phyloP scores from a whole-genome alignment of 1,140 invertebrate species.

The Coenobita brevimanus region DNA sequence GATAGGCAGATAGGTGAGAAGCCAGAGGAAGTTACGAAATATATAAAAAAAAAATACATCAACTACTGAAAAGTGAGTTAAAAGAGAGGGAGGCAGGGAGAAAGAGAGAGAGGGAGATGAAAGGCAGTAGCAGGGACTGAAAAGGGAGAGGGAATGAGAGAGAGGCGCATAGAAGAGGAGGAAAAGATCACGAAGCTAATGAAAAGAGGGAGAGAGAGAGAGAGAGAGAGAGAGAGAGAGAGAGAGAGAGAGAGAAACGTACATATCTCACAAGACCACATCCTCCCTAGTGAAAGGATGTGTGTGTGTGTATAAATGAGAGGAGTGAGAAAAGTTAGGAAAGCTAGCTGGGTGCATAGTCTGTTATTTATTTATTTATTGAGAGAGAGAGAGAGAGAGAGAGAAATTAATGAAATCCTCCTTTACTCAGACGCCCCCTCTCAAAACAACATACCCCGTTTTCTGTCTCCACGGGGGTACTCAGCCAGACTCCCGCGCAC shows the following conservation, averaged over 20 bases:
- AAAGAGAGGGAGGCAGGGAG: too few species aligned
- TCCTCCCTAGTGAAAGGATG: neutral
- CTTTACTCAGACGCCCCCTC: neutral
- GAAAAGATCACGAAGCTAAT: neutral
- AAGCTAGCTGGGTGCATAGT: neutral
- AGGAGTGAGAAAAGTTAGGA: neutral
- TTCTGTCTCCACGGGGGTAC: neutral
- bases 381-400: slow-evolving; percentile 7
- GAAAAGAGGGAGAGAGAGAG: slow-evolving; percentile 7
- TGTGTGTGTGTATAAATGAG: neutral
- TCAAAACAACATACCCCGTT: neutral
- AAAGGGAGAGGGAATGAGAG: neutral
- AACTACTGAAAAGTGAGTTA: too few species aligned
- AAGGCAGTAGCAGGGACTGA: neutral
- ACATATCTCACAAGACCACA: neutral
- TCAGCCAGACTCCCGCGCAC: too few species aligned
- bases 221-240: neutral
- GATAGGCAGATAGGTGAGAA: too few species aligned
- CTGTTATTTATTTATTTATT: neutral
- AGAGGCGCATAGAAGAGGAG: neutral
- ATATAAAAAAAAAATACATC: too few species aligned
- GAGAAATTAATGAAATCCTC: neutral
- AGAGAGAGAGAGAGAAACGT: neutral
- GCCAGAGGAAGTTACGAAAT: too few species aligned
- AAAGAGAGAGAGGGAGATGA: neutral